Conservation (phyloP, 2,888 invertebrate genomes). For the Sympetrum striolatum region DNA sequence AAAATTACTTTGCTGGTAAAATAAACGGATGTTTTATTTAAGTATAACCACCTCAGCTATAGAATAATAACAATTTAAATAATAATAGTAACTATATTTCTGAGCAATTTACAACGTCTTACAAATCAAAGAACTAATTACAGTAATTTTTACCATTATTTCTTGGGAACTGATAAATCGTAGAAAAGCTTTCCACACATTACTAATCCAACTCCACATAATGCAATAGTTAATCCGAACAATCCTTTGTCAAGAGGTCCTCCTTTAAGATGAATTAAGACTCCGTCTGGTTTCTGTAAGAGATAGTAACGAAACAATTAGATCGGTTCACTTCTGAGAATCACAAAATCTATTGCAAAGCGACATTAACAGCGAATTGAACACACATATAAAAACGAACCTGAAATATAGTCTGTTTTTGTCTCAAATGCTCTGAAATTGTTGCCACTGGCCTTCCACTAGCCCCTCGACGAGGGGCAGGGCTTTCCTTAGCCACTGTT, state of each 20-base stretch:
- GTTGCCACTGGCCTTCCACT: slow-evolving; percentile 1
- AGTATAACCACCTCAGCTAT: too few species aligned
- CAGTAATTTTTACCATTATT: not conserved
- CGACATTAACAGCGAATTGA: too few species aligned
- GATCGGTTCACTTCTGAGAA: not conserved
- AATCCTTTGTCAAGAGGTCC: slow-evolving; percentile 50
- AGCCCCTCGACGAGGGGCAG: slow-evolving; percentile 29
- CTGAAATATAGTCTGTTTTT: slow-evolving; percentile 47
- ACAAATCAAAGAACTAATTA: not conserved
- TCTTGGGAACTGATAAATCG: slow-evolving; percentile 48
- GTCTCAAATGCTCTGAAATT: slow-evolving; percentile 41
- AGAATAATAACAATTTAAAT: not conserved
- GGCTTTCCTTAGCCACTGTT: slow-evolving; percentile 28
- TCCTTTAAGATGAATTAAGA: slow-evolving; percentile 52
- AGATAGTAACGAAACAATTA: not conserved
- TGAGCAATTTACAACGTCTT: not conserved
- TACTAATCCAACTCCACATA: slow-evolving; percentile 48
- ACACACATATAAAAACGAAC: slow-evolving; percentile 29
- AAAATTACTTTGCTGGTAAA: too few species aligned
- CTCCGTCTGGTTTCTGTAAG: slow-evolving; percentile 49
- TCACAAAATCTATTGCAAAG: too few species aligned
- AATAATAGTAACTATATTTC: not conserved
- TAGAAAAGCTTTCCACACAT: slow-evolving; percentile 39
- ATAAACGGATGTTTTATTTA: too few species aligned
- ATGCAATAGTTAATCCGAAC: slow-evolving; percentile 48